Conservation (phyloP, 1,140 invertebrate species). For the Neodiprion pinetum region DNA sequence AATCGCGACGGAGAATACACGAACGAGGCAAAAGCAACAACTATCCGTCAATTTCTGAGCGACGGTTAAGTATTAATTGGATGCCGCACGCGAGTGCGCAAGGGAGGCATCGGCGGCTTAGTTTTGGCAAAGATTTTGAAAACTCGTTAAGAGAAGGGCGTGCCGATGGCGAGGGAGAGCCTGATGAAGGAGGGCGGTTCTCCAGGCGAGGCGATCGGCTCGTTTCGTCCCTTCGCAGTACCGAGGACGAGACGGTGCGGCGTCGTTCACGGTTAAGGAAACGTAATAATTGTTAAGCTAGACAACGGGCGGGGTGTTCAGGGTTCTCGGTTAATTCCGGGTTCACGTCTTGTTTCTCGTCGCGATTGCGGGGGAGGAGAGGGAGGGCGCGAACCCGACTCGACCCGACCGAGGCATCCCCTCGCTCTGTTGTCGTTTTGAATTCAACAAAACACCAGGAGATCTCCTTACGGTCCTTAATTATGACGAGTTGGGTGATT, state of each 20-base stretch:
- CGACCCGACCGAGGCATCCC: background rate
- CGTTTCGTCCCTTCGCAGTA: too few species aligned
- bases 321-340: background rate
- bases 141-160: too few species aligned
- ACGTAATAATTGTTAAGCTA: slow-evolving; percentile 3
- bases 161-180: too few species aligned
- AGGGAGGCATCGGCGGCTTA: too few species aligned
- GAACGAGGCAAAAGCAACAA: too few species aligned
- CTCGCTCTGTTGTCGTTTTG: background rate
- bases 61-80: too few species aligned
- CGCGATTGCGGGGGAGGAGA: background rate
- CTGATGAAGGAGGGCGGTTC: too few species aligned
- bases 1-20: too few species aligned
- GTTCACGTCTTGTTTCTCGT: background rate
- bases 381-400: background rate
- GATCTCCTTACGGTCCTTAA: slow-evolving; percentile 1
- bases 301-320: background rate
- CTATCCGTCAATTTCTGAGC: too few species aligned
- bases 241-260: background rate
- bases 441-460: slow-evolving; percentile 1
- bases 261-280: slow-evolving; percentile 1
- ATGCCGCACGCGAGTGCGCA: too few species aligned
- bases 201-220: too few species aligned
- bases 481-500: background rate
- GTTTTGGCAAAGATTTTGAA: too few species aligned